Evolutionary conservation across 2,888 invertebrate genomes (phyloP), one percentile per base, ranked within the genome.

Genomic region (Morpho helenor): DNA sequence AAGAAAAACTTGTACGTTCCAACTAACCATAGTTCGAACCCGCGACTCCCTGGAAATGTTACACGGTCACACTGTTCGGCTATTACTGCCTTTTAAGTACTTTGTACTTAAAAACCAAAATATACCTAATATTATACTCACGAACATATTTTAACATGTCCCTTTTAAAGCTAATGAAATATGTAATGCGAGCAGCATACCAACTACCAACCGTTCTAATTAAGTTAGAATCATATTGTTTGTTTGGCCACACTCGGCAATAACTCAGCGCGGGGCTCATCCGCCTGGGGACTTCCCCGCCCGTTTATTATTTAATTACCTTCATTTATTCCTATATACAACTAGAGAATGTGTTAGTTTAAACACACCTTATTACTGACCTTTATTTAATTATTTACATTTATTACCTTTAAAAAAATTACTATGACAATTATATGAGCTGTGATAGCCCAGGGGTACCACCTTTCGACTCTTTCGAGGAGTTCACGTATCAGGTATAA

Each of bases 281-380:
- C 50, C 44, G 42, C 53, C 50, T 50, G 9, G 48, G 52, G 59
- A 52, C 59, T 42, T 50, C 42, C 45, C 56, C 62, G 53, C 61
- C 61, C 64, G 42, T 59, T 60, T 63, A 57, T 59, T 55, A 63
- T 61, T 65, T 65, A 60, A 65, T 65, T 65, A 58, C 56, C 52
- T 61, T 59, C 55, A 59, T 60, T 57, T 44, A 43, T 45, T 49
- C 52, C 51, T 43, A 52, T 52, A 58, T 45, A 48, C 56, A 61
- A 58, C 52, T 40, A 8, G 52, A 46, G 43, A 42, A 42, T 8
- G 9, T 23, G 23, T 40, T 44, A 47, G 8, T 49, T 39, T 49
- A 39, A 40, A 44, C 56, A 55, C 61, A 41, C 61, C 59, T 60
- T 51, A 45, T 39, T 49, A 43, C 48, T 43, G 49, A 54, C 46